These are phyloP conservation scores for Hippolais icterina DNA, from an alignment of 2,113 vertebrate genomes.

Conservation along the genomic window DNA sequence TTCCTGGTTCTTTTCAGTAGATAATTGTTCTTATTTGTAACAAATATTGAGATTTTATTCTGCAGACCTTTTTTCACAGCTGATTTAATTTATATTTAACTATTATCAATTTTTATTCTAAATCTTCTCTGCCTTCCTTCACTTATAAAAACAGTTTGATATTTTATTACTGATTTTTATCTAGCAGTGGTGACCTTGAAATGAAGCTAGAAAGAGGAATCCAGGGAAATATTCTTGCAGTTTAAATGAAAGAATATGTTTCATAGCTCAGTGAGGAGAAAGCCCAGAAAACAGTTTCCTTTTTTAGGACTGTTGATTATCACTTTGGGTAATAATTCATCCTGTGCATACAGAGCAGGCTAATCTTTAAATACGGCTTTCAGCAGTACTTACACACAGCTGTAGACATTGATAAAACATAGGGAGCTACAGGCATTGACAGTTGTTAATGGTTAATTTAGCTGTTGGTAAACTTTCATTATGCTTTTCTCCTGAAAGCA, in stretches of 20 bases:
- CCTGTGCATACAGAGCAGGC: constrained; percentile 43
- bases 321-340: constrained; percentile 41
- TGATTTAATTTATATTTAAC: background rate
- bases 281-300: background rate
- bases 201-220: background rate
- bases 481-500: constrained; percentile 20
- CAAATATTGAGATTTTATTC: background rate
- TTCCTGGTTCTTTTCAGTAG: background rate
- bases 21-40: background rate
- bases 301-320: constrained; percentile 29
- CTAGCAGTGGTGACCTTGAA: background rate
- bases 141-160: background rate
- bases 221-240: background rate
- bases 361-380: constrained; percentile 20
- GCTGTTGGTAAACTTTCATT: constrained; percentile 64
- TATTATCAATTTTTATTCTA: background rate
- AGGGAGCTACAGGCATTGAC: constrained; percentile 38
- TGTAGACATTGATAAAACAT: constrained; percentile 52
- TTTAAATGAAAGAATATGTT: background rate
- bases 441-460: constrained; percentile 62
- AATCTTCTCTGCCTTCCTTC: background rate
- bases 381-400: constrained; percentile 50
- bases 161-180: background rate
- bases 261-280: background rate
- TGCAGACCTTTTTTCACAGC: background rate